phyloP scores from a whole-genome alignment of 2,113 vertebrate species.

The Sprattus sprattus region DNA sequence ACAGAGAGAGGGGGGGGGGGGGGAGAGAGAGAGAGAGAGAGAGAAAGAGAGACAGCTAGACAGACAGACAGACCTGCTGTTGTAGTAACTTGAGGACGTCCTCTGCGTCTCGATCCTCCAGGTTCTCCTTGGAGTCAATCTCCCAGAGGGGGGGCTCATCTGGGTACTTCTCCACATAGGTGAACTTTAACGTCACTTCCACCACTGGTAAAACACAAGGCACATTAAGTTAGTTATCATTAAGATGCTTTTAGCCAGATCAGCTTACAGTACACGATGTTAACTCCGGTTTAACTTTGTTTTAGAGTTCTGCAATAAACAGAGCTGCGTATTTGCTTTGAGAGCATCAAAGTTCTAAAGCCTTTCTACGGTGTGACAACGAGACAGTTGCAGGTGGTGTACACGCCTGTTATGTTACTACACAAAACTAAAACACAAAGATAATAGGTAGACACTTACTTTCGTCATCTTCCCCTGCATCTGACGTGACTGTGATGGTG shows the following conservation, averaged over 20 bases:
- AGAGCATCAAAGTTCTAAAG: not conserved
- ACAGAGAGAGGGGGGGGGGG: not conserved
- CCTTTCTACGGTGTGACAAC: too few relatives aligned
- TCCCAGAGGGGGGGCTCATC: conserved; percentile 92
- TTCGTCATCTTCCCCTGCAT: conserved; percentile 87
- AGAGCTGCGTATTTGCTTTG: not conserved
- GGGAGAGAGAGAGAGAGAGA: not conserved
- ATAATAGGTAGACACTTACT: conserved; percentile 74
- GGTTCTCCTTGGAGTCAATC: conserved; percentile 88
- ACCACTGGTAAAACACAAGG: conserved; percentile 71
- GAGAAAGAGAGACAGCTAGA: not conserved
- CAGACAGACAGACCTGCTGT: conserved; percentile 79
- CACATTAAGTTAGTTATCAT: not conserved
- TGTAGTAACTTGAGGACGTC: conserved; percentile 83
- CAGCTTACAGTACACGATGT: too few relatives aligned
- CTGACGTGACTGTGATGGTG: conserved; percentile 93
- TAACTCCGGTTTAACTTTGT: not conserved
- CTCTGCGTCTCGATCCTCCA: conserved; percentile 81
- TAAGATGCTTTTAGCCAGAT: not conserved
- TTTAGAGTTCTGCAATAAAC: not conserved
- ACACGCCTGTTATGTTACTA: too few relatives aligned
- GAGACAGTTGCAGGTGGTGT: too few relatives aligned
- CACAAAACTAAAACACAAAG: not conserved
- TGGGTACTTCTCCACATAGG: conserved; percentile 91
- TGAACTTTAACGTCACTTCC: conserved; percentile 91